Evolutionary conservation across 2,888 invertebrate species (phyloP).

Genomic region (Pecten maximus): DNA sequence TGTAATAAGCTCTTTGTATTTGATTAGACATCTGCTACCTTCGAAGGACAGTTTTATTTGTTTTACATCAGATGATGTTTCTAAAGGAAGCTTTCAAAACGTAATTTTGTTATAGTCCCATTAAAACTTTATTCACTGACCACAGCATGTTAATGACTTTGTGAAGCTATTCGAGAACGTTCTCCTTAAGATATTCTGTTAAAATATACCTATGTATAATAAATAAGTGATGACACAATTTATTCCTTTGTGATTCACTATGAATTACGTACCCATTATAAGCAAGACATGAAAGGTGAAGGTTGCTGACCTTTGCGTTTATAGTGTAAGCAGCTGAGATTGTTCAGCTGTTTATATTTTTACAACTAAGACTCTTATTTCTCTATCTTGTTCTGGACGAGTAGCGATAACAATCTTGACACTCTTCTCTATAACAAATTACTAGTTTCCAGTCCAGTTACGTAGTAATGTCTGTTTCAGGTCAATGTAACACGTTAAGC

Average conservation of each 20-base stretch:
- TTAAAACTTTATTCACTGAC: no score
- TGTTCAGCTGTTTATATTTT: neutral
- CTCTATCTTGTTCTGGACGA: neutral
- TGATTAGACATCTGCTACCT: neutral
- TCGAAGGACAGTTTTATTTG: no score
- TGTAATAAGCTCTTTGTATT: neutral
- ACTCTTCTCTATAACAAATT: conserved; percentile 15
- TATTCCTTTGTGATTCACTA: no score
- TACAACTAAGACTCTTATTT: neutral
- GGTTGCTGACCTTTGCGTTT: neutral
- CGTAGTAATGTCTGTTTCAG: neutral
- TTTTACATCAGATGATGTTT: no score
- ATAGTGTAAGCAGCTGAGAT: neutral
- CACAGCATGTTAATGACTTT: no score
- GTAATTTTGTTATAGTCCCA: no score
- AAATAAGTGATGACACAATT: no score
- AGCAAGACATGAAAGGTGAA: neutral
- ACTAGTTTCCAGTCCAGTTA: conserved; percentile 22
- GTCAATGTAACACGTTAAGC: conserved; percentile 6
- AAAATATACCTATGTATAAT: no score
- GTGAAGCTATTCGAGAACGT: no score
- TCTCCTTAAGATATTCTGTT: no score
- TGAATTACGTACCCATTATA: neutral
- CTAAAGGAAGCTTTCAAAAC: no score
- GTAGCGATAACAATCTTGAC: neutral